Evolutionary conservation across 2,888 invertebrate species (phyloP), one percentile per base, ranked within the genome.

Genomic region (Phalangium opilio): DNA sequence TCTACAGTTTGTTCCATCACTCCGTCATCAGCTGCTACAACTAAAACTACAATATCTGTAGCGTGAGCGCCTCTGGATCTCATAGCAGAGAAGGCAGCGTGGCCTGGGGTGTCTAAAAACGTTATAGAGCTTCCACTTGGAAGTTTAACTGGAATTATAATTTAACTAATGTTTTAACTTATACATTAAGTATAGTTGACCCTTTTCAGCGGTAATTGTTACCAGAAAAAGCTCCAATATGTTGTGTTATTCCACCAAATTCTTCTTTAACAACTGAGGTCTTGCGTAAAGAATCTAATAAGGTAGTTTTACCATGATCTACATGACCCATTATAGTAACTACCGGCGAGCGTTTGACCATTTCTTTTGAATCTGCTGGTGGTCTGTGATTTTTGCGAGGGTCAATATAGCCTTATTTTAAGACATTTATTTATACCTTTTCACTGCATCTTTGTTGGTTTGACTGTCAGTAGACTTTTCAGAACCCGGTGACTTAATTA

Each of bases 281-380:
- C 55, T 89, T 76, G 44, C 95, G 69, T 27, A 96, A 67, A 0
- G 85, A 74, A 68, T 96, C 96, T 4, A 98, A 69, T 3, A 99
- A 71, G 0, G 96, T 96, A 2, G 98, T 98, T 74, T 98, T 96
- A 3, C 98, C 98, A 70, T 98, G 98, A 73, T 98, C 98, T 2
- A 98, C 95, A 67, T 99, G 98, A 0, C 98, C 98, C 96, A 98
- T 98, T 42, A 99, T 86, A 4, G 96, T 91, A 0, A 95, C 91
- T 1, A 98, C 85, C 0, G 98, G 91, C 12, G 89, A 83, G 2
- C 96, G 75, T 3, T 75, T 75, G 36, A 76, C 72, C 12, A 89
- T 70, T 14, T 74, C 71, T 41, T 74, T 73, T 3, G 75, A 68
- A 12, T 75, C 65, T 1, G 85, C 74, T 0, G 81, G 77, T 0